These are phyloP conservation scores for Pantherophis guttatus DNA, from an alignment of 2,113 vertebrate genomes.

Conservation along the genomic window DNA sequence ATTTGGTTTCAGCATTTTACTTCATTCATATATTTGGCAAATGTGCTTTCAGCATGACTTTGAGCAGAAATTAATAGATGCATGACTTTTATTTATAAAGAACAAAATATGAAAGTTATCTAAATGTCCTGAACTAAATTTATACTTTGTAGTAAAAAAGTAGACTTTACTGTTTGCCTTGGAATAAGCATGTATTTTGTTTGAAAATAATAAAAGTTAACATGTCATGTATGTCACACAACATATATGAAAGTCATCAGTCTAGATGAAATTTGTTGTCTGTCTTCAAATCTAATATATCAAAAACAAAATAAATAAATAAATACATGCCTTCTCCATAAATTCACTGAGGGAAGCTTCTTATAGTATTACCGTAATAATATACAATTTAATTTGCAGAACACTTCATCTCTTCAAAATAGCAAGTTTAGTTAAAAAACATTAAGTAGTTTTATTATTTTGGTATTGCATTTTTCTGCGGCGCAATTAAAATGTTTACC, in stretches of 20 bases:
- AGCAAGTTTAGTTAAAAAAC: slow-evolving; percentile 20
- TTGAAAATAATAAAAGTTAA: neutral
- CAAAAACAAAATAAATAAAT: neutral
- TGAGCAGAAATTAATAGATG: neutral
- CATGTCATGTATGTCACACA: slow-evolving; percentile 1
- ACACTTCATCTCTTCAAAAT: slow-evolving; percentile 16
- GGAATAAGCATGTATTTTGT: neutral
- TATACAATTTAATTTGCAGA: slow-evolving; percentile 29
- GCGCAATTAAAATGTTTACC: slow-evolving; percentile 18
- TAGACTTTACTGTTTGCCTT: neutral
- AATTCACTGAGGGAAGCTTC: slow-evolving; percentile 22
- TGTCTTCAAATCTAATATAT: neutral
- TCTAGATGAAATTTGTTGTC: neutral
- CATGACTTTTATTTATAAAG: neutral
- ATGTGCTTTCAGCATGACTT: neutral
- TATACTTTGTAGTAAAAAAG: neutral
- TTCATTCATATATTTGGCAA: neutral
- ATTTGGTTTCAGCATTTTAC: slow-evolving; percentile 21
- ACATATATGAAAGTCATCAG: slow-evolving; percentile 29
- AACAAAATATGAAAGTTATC: neutral
- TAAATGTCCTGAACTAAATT: neutral
- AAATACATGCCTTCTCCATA: neutral
- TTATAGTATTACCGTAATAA: neutral
- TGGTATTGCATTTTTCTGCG: neutral
- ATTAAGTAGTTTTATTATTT: rapidly evolving